Percentiles rank a stretch among this genome's conserved stretches.
phyloP scores from a whole-genome alignment of 37 sponge, comb jelly and placozoan genomes.

The Chondrosia reniformis region DNA sequence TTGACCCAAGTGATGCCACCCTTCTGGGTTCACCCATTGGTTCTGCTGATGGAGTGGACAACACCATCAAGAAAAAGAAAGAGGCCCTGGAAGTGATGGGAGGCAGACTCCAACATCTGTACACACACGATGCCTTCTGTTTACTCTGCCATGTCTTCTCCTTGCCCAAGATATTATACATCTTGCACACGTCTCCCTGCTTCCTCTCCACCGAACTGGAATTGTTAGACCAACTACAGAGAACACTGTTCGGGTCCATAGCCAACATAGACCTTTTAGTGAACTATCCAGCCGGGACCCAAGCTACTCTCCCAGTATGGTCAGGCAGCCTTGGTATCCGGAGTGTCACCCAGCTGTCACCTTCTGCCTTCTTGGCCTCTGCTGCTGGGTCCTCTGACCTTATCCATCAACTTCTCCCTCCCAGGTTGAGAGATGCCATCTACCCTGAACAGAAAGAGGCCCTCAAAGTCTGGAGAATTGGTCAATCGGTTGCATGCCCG shows the following conservation, averaged over 20 bases:
- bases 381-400: no score
- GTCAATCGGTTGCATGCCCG: neutral
- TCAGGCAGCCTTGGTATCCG: constrained; percentile 30
- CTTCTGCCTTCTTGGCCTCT: constrained; percentile 51
- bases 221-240: neutral
- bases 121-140: neutral
- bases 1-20: neutral
- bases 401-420: constrained; percentile 2
- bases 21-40: constrained; percentile 1
- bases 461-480: neutral
- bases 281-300: neutral
- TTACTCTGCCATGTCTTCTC: neutral
- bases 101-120: neutral
- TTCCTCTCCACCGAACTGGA: neutral
- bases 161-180: neutral
- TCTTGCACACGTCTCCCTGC: neutral
- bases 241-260: neutral
- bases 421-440: neutral
- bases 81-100: neutral
- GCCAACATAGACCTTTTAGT: neutral
- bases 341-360: constrained; percentile 35
- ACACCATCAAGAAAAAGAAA: neutral
- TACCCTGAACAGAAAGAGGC: neutral
- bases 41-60: neutral
- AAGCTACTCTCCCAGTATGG: neutral